phyloP scores from a whole-genome alignment of 2,888 invertebrate genomes.

The Acronicta aceris region DNA sequence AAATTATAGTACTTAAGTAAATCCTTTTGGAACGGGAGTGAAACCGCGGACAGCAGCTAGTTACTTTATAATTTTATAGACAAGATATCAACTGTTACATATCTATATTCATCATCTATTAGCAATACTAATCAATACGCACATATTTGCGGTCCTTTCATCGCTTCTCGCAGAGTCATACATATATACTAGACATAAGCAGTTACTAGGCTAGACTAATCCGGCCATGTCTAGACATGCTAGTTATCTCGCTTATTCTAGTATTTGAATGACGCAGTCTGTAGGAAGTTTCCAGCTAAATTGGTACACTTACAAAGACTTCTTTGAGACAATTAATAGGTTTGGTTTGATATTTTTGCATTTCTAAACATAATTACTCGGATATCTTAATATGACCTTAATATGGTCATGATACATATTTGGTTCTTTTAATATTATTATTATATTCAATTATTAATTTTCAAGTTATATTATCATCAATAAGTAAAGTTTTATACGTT shows the following conservation, averaged over 20 bases:
- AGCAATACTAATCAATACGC: background rate
- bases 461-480: too few species aligned
- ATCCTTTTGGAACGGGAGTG: too few species aligned
- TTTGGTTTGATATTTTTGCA: too few species aligned
- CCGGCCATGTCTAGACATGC: conserved; percentile 27
- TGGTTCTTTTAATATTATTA: too few species aligned
- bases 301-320: background rate
- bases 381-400: too few species aligned
- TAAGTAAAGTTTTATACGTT: too few species aligned
- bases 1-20: too few species aligned
- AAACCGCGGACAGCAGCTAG: too few species aligned
- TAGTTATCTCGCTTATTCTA: background rate
- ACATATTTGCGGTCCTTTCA: background rate
- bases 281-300: background rate
- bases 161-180: background rate
- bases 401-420: too few species aligned
- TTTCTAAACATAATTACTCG: too few species aligned
- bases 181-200: background rate
- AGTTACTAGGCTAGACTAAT: conserved; percentile 12
- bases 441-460: too few species aligned
- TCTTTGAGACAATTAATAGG: background rate
- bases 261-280: background rate
- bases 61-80: background rate
- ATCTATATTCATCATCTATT: background rate
- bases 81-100: background rate